phyloP scores from a whole-genome alignment of 2,888 invertebrate genomes.

The Lasioglossum marginatum region DNA sequence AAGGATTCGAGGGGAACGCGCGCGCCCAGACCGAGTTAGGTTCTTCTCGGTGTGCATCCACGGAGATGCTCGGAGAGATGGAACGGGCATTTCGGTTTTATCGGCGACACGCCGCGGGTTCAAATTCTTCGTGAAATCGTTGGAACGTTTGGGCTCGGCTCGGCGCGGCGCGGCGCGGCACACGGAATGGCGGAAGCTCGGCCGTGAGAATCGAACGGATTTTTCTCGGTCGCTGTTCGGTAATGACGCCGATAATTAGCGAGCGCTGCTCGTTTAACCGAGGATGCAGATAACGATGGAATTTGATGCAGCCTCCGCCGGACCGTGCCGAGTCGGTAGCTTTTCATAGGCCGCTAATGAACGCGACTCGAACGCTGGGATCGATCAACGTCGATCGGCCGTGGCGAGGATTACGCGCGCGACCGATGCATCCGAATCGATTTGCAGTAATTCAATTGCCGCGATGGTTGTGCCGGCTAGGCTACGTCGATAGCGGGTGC shows the following conservation, averaged over 20 bases:
- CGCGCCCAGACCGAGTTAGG: conserved; percentile 51
- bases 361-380: conserved; percentile 26
- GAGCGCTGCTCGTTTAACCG: conserved; percentile 4
- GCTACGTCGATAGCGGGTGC: conserved; percentile 2
- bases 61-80: background rate
- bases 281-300: conserved; percentile 27
- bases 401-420: conserved; percentile 29
- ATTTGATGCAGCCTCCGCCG: conserved; percentile 7
- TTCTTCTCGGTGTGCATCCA: conserved; percentile 6
- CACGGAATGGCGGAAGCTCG: background rate
- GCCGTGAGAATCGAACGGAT: conserved; percentile 20
- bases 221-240: conserved; percentile 18
- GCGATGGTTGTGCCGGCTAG: conserved; percentile 1
- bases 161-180: background rate
- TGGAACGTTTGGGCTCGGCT: background rate
- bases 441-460: conserved; percentile 36
- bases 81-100: background rate
- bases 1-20: conserved; percentile 19
- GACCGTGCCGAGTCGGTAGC: background rate
- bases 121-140: background rate
- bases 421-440: conserved; percentile 36
- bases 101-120: background rate
- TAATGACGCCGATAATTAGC: conserved; percentile 11
- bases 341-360: conserved; percentile 36
- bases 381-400: conserved; percentile 38